Base-by-base conservation (phyloP, 2,797 vertebrate species). In the Staurois parvus region DNA sequence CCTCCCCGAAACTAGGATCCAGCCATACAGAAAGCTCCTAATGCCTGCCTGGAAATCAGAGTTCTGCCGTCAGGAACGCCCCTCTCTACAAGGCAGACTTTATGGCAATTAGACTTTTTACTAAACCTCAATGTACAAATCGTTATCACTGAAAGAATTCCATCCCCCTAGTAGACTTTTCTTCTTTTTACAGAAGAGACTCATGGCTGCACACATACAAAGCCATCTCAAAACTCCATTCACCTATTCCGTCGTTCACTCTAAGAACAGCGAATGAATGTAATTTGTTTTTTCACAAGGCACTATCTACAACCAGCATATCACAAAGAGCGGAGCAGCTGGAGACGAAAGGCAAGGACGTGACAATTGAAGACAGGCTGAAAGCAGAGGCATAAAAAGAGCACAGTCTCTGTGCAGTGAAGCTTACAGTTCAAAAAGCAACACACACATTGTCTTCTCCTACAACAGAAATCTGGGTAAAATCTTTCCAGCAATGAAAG, bases 1-100 rank as follows among this genome's bases (percentile, higher is more conserved):
- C 68, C 85, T 83, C 80, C 85, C 77, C 48, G 12, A 6, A 19
- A 29, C 68, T 34, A 45, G 4, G 8, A 62, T 84, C 76, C 83
- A 79, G 26, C 62, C 76, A 84, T 64, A 24, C 42, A 30, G 64
- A 30, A 13, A 64, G 45, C 67, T 74, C 56, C 69, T 11, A 26
- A 67, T 8, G 10, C 42, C 62, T 75, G 37, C 67, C 30, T 72
- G n/a, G 69, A 29, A 73, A 76, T 32, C 19, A 74, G 62, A 76
- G 48, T 77, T 64, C 34, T 37, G 21, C 37, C 17, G 30, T 17
- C 15, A 64, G 34, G 19, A 64, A 82, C 37, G 52, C 73, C 52
- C 79, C 72, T 80, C 66, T 24, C 67, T 64, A 76, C 28, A 66
- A 40, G 37, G 17, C 28, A 82, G 85, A 70, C 66, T 72, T 64